A percentile compares a stretch with the other conserved stretches of the same genome.
phyloP scores from a whole-genome alignment of 1,140 invertebrate genomes.

The Andrena cerasifolii region DNA sequence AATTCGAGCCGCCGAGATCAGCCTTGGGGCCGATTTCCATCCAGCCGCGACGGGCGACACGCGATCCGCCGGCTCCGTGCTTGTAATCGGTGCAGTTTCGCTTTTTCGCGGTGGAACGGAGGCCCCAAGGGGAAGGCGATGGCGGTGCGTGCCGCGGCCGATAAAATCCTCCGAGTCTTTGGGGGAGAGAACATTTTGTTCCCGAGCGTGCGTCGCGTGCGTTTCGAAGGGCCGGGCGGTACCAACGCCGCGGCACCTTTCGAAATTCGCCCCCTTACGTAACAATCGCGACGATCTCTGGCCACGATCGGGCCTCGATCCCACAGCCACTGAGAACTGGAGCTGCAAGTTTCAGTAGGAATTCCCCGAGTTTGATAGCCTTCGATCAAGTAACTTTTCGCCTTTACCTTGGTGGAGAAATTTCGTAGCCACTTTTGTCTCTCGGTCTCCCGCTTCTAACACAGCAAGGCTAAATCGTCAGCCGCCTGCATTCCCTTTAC shows the following conservation, averaged over 20 bases:
- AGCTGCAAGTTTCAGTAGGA: too few species aligned
- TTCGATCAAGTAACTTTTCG: too few species aligned
- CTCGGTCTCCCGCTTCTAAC: too few species aligned
- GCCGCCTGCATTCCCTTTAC: too few species aligned
- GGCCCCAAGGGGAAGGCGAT: constrained; percentile 1
- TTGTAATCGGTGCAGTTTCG: constrained; percentile 67
- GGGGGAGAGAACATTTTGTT: neutral
- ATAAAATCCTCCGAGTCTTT: neutral
- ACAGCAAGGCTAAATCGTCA: too few species aligned
- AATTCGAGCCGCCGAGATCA: constrained; percentile 9
- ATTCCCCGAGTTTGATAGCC: neutral
- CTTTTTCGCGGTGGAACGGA: neutral
- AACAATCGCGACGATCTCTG: neutral
- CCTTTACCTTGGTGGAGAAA: neutral
- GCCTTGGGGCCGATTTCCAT: constrained; percentile 42
- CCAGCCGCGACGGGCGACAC: constrained; percentile 39
- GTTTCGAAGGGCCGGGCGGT: neutral
- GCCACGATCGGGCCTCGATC: neutral
- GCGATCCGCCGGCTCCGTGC: constrained; percentile 62
- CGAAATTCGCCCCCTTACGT: neutral
- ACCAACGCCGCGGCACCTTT: neutral
- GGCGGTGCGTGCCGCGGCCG: neutral
- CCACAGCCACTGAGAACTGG: too few species aligned
- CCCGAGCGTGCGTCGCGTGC: neutral
- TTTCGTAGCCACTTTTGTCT: neutral